phyloP scores from a whole-genome alignment of 2,888 invertebrate genomes.

The Dolichopus griseipennis region DNA sequence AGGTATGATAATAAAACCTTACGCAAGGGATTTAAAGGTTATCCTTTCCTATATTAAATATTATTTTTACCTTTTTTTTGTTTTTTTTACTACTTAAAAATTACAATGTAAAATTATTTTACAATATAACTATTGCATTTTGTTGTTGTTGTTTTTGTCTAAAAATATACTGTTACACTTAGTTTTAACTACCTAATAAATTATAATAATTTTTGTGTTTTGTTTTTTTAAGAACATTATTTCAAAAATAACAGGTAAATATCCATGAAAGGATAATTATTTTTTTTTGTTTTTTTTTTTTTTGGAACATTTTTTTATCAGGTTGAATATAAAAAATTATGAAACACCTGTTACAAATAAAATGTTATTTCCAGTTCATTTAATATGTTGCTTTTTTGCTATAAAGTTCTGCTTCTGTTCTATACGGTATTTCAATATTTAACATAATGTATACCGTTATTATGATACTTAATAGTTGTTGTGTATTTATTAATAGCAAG shows the following conservation, averaged over 20 bases:
- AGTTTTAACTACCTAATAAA: background rate
- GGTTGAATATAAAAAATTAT: background rate
- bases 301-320: background rate
- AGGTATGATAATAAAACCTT: background rate
- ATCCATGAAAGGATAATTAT: background rate
- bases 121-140: no score
- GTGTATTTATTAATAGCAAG: no score
- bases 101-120: no score
- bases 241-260: no score
- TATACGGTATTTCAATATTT: no score
- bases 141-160: no score
- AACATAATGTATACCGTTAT: no score
- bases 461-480: no score
- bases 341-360: background rate
- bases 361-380: slow-evolving; percentile 1
- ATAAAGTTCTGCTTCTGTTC: background rate
- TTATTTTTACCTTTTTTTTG: background rate
- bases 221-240: no score
- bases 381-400: background rate
- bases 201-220: background rate
- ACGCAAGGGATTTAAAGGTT: no score
- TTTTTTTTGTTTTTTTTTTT: background rate
- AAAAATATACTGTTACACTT: background rate
- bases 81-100: background rate
- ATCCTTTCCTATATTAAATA: background rate